A percentile compares a stretch with the other conserved stretches of the same genome.
These are phyloP conservation scores for Onychostruthus taczanowskii DNA, from an alignment of 2,113 vertebrate species.

Conservation along the genomic window DNA sequence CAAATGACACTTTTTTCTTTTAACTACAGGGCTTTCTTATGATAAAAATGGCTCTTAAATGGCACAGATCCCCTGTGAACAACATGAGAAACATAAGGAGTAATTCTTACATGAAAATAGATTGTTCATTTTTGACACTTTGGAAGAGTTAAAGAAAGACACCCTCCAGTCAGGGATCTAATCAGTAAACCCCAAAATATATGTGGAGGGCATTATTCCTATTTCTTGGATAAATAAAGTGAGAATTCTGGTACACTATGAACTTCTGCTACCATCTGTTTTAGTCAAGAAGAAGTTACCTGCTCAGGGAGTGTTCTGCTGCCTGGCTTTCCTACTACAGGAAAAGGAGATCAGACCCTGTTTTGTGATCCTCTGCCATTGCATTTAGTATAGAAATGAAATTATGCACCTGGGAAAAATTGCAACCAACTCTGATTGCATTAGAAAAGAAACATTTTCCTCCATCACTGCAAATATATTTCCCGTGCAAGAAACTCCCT, in stretches of 20 bases:
- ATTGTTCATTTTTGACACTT: not conserved
- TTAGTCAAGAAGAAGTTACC: not conserved
- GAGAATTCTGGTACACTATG: not conserved
- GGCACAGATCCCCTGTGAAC: not conserved
- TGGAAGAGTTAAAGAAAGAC: not conserved
- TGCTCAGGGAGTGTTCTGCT: not conserved
- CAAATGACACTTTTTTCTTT: not conserved
- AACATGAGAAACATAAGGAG: not conserved
- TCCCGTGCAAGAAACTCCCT: not conserved
- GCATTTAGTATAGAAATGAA: not conserved
- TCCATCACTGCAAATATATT: not conserved
- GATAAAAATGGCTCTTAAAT: not conserved
- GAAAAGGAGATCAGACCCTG: not conserved
- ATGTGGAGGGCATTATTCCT: not conserved
- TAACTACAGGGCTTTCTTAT: not conserved
- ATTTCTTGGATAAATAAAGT: not conserved
- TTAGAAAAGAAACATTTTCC: not conserved
- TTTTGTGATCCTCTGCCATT: not conserved
- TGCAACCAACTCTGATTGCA: not conserved
- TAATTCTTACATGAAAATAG: not conserved
- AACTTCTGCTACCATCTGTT: not conserved
- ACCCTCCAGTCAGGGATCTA: not conserved
- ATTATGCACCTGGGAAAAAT: not conserved
- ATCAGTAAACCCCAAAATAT: not conserved
- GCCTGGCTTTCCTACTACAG: not conserved